Percentiles rank a stretch among this genome's conserved stretches.
phyloP scores from a whole-genome alignment of 2,113 vertebrate genomes.

The Cynocephalus volans region DNA sequence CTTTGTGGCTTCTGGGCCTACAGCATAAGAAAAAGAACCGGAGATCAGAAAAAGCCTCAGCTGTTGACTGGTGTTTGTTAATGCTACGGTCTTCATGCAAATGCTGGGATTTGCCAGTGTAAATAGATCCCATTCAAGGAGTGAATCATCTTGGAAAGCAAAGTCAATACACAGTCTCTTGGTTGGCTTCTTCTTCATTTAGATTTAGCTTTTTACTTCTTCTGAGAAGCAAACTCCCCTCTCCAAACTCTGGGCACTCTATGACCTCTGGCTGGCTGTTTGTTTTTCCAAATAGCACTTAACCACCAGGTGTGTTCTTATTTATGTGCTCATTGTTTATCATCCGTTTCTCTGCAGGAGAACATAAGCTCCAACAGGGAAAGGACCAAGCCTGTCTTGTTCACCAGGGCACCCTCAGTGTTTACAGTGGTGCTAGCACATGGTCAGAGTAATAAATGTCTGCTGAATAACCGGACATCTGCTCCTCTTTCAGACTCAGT shows the following conservation, averaged over 20 bases:
- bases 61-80: neutral
- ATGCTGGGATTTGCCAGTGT: neutral
- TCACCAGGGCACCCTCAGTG: neutral
- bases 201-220: constrained; percentile 32
- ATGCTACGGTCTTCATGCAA: neutral
- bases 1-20: neutral
- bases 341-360: neutral
- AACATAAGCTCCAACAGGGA: neutral
- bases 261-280: neutral
- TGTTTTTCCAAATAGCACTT: neutral
- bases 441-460: neutral
- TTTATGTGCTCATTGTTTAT: neutral
- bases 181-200: neutral
- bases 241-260: neutral
- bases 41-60: neutral
- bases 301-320: neutral
- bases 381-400: neutral
- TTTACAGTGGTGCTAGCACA: neutral
- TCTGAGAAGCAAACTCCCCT: neutral
- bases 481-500: neutral
- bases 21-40: neutral
- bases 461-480: neutral
- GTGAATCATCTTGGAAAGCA: neutral
- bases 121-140: neutral
- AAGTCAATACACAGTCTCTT: neutral